These are phyloP conservation scores for Micropoecilia bifurca DNA, from an alignment of 2,797 vertebrate species.

Conservation along the genomic window DNA sequence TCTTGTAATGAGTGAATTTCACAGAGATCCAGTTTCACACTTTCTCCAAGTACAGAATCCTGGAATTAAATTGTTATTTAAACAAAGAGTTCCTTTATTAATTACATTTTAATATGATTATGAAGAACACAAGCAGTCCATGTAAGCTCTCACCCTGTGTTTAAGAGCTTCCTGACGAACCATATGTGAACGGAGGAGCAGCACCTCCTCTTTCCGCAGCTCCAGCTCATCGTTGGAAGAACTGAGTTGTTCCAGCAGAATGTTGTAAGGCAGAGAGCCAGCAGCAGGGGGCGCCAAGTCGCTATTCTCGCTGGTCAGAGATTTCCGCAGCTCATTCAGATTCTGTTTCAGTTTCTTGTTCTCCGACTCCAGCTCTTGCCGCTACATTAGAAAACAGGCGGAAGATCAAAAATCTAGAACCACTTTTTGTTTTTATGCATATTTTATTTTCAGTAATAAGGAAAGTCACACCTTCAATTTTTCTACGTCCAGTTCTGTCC, in stretches of 20 bases:
- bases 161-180: conserved; percentile 93
- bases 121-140: not conserved
- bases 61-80: conserved; percentile 23
- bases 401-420: not conserved
- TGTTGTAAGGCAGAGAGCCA: conserved; percentile 87
- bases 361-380: conserved; percentile 94
- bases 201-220: conserved; percentile 95
- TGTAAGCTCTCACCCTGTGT: conserved; percentile 82
- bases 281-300: conserved; percentile 80
- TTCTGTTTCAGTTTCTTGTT: conserved; percentile 96
- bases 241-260: conserved; percentile 91
- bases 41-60: conserved; percentile 67
- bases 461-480: conserved; percentile 88
- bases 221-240: conserved; percentile 93
- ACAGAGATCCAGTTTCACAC: conserved; percentile 65
- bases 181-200: conserved; percentile 93
- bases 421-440: not conserved
- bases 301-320: conserved; percentile 83
- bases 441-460: not conserved
- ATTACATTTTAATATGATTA: not conserved
- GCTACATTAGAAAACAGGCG: conserved; percentile 73
- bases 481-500: conserved; percentile 92
- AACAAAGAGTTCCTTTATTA: not conserved
- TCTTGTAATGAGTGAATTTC: conserved; percentile 63
- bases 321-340: conserved; percentile 88